Conservation (phyloP, 2,888 invertebrate species). For the Oligia fasciuncula region DNA sequence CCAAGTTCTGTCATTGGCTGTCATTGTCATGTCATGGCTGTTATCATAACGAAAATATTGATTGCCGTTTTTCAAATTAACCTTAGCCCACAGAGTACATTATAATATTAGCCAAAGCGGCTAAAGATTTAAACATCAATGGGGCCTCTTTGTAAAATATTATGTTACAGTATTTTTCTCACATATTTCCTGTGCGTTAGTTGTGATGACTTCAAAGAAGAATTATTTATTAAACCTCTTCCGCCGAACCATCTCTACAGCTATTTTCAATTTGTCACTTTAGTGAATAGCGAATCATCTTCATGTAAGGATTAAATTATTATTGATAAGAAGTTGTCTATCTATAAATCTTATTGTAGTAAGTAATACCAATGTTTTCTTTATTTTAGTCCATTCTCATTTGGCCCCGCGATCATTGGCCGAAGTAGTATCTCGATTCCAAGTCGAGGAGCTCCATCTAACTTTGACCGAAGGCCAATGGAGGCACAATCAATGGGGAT, state of each 20-base stretch:
- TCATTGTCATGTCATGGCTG: not conserved
- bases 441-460: slow-evolving; percentile 97
- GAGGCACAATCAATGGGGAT: slow-evolving; percentile 98
- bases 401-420: slow-evolving; percentile 96
- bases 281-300: slow-evolving; percentile 90
- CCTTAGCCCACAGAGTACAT: too few species aligned
- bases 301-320: slow-evolving; percentile 89
- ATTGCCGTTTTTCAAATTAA: not conserved
- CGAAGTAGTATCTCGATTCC: slow-evolving; percentile 95
- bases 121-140: slow-evolving; percentile 40
- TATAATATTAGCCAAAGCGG: not conserved
- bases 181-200: slow-evolving; percentile 62
- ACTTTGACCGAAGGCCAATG: slow-evolving; percentile 98
- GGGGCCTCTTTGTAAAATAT: slow-evolving; percentile 52
- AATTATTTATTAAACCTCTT: slow-evolving; percentile 96
- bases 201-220: slow-evolving; percentile 95
- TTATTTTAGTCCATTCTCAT: slow-evolving; percentile 92
- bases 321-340: not conserved
- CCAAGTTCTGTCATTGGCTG: not conserved
- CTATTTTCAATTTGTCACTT: slow-evolving; percentile 97
- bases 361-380: not conserved
- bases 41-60: not conserved
- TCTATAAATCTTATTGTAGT: not conserved
- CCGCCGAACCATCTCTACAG: slow-evolving; percentile 95
- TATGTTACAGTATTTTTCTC: slow-evolving; percentile 55